phyloP scores from a whole-genome alignment of 30 jellyfish, hydroid and myxozoan species.

The Aurelia sp. region DNA sequence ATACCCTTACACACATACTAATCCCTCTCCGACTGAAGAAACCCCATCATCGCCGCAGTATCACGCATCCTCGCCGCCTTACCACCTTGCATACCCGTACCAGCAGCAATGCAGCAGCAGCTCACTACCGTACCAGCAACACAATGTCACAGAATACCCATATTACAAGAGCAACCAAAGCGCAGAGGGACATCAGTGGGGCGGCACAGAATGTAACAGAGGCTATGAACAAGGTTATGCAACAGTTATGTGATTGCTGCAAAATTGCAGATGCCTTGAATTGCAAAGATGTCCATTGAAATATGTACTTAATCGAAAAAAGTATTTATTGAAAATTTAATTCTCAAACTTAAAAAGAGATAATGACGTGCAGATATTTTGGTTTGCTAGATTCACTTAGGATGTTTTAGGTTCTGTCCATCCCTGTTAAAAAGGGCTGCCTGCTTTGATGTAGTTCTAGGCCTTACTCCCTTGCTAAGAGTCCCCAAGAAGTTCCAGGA shows the following conservation, averaged over 20 bases:
- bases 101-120: conserved; percentile 6
- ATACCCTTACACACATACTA: not conserved
- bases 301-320: too few relatives aligned
- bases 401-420: too few relatives aligned
- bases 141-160: conserved; percentile 23
- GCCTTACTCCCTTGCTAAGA: too few relatives aligned
- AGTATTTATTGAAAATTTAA: too few relatives aligned
- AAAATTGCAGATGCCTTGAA: too few relatives aligned
- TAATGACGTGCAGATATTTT: too few relatives aligned
- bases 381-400: too few relatives aligned
- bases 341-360: too few relatives aligned
- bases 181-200: conserved; percentile 32
- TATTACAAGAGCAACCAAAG: conserved; percentile 19
- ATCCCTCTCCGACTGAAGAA: not conserved
- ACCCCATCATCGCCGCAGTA: not conserved
- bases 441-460: too few relatives aligned
- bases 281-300: too few relatives aligned
- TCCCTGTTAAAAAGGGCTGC: too few relatives aligned
- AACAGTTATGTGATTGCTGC: conserved; percentile 10
- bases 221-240: conserved; percentile 23
- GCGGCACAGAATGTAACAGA: conserved; percentile 7
- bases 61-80: not conserved
- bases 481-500: too few relatives aligned
- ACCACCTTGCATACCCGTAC: not conserved
- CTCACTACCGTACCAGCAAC: conserved; percentile 47